A percentile compares a stretch with the other conserved stretches of the same genome.
Evolutionary conservation across 2,888 invertebrate genomes (phyloP).

Genomic region (Drosophila mercatorum): DNA sequence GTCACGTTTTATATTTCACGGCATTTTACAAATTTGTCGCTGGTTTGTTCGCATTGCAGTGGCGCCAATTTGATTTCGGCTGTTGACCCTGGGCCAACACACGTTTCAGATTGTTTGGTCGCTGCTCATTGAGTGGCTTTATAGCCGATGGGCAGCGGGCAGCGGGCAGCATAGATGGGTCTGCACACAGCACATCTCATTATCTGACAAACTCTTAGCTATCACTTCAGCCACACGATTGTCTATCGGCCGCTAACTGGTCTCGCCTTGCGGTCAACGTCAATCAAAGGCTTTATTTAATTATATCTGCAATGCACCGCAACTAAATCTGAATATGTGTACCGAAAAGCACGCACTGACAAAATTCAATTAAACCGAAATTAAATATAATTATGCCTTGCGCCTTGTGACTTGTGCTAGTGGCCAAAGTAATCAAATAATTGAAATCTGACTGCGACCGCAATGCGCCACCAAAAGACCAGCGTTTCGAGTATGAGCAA

Average conservation of each 20-base stretch:
- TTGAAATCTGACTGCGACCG: constrained; percentile 38
- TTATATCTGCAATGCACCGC: constrained; percentile 28
- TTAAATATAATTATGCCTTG: constrained; percentile 2
- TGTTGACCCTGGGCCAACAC: constrained; percentile 26
- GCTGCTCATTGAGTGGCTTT: constrained; percentile 28
- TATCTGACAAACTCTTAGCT: background rate
- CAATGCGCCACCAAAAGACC: constrained; percentile 26
- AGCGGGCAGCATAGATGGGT: background rate
- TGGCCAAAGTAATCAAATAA: constrained; percentile 45
- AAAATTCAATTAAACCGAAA: background rate
- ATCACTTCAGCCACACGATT: constrained; percentile 22
- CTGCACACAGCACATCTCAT: background rate
- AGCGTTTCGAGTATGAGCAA: constrained; percentile 24
- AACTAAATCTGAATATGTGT: constrained; percentile 8
- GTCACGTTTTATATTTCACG: constrained; percentile 64
- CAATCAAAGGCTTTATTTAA: constrained; percentile 54
- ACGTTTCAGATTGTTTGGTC: constrained; percentile 50
- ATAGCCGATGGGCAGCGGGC: constrained; percentile 1
- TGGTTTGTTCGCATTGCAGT: constrained; percentile 37
- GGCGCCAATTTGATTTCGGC: constrained; percentile 10
- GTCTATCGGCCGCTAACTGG: constrained; percentile 28
- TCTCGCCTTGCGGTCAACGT: constrained; percentile 44
- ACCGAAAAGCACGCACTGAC: background rate
- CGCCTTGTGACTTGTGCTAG: background rate
- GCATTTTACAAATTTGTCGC: constrained; percentile 48